phyloP scores from a whole-genome alignment of 1,140 invertebrate genomes.

The Phthorimaea operculella region DNA sequence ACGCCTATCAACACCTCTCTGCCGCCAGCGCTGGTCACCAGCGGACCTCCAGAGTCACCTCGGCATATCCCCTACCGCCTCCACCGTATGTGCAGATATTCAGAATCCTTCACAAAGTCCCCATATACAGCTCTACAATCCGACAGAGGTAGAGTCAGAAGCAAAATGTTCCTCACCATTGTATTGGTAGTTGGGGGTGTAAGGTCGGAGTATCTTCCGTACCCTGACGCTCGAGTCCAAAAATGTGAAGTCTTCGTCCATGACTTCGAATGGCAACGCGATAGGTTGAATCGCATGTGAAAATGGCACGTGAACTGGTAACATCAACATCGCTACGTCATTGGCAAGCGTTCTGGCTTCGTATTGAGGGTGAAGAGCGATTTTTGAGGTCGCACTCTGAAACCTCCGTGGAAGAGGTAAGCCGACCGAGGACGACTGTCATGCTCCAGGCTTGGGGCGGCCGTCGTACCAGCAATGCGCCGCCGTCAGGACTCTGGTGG shows the following conservation, averaged over 20 bases:
- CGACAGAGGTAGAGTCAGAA: slow-evolving; percentile 29
- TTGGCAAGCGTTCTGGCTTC: slow-evolving; percentile 33
- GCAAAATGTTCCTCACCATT: slow-evolving; percentile 29
- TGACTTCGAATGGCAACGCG: slow-evolving; percentile 20
- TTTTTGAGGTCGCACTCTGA: slow-evolving; percentile 22
- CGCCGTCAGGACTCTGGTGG: slow-evolving; percentile 35
- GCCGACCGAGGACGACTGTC: slow-evolving; percentile 34
- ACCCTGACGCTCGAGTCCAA: slow-evolving; percentile 32
- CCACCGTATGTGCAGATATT: slow-evolving; percentile 40
- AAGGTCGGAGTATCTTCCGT: slow-evolving; percentile 38
- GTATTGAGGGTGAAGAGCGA: slow-evolving; percentile 32
- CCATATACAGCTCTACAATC: slow-evolving; percentile 28
- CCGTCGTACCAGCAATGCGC: slow-evolving; percentile 50
- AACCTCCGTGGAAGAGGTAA: slow-evolving; percentile 37
- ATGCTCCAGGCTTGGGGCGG: slow-evolving; percentile 32
- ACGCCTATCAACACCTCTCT: slow-evolving; percentile 33
- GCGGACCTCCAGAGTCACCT: slow-evolving; percentile 44
- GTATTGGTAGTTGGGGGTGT: slow-evolving; percentile 28
- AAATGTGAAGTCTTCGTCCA: slow-evolving; percentile 23
- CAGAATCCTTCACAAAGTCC: slow-evolving; percentile 27
- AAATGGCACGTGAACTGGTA: slow-evolving; percentile 24
- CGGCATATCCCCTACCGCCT: slow-evolving; percentile 42
- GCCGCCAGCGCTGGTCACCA: slow-evolving; percentile 24
- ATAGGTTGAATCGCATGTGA: slow-evolving; percentile 26
- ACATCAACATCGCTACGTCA: slow-evolving; percentile 39